A percentile compares a stretch with the other conserved stretches of the same genome.
phyloP scores from a whole-genome alignment of 2,113 vertebrate species.

The Pelodiscus sinensis region DNA sequence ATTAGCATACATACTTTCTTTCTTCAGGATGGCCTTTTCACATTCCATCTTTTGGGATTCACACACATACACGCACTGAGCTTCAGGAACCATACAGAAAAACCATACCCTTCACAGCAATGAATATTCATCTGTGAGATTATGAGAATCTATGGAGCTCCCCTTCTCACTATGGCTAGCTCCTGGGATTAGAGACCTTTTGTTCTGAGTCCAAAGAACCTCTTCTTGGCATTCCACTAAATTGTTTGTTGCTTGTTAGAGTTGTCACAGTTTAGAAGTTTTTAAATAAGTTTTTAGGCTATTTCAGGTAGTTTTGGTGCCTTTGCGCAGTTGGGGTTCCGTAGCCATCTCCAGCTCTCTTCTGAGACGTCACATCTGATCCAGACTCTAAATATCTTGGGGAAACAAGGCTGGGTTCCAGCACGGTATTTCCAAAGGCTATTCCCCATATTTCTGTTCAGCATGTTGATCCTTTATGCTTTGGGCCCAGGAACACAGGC shows the following conservation, averaged over 20 bases:
- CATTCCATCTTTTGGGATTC: neutral
- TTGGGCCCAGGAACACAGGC: fast-evolving
- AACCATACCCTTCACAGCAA: neutral
- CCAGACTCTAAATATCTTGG: neutral
- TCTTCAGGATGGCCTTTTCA: neutral
- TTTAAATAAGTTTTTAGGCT: neutral
- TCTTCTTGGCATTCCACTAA: fast-evolving
- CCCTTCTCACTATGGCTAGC: neutral
- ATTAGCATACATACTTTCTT: neutral
- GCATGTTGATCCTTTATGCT: neutral
- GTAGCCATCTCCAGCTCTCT: neutral
- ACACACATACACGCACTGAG: neutral
- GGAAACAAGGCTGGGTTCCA: neutral
- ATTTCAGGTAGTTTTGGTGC: neutral
- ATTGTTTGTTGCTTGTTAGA: neutral
- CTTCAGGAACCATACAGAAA: neutral
- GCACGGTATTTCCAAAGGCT: neutral
- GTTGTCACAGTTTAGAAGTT: neutral
- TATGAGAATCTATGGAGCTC: neutral
- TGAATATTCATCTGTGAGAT: neutral
- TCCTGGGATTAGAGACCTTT: neutral
- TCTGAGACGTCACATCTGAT: neutral
- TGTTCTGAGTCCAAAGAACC: neutral
- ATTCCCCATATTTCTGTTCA: neutral
- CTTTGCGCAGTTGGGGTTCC: neutral